Evolutionary conservation across 2,888 invertebrate species (phyloP), one percentile per base, ranked within the genome.

Genomic region (Oxycera nigricornis): DNA sequence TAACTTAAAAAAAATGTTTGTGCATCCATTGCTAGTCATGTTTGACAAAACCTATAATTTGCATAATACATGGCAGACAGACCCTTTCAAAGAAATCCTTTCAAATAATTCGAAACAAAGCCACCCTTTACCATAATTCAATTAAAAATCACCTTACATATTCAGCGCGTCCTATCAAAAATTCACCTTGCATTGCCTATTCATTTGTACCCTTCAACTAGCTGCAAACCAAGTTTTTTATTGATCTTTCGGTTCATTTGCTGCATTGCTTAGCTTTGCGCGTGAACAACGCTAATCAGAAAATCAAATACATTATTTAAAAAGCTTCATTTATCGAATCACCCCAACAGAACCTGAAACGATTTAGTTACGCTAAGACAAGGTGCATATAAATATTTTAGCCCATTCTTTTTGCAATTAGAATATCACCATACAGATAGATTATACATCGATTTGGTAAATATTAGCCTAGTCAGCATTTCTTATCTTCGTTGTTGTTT

Each of bases 221-320:
- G 9, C 52, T n/a, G n/a, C n/a, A n/a, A n/a, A n/a, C n/a, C n/a
- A n/a, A n/a, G 22, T 20, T 55, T 28, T 3, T 59, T 59, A 59
- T 59, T 59, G 59, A 59, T 59, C 59, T 59, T 28, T 28, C 30
- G n/a, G 28, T 2, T 14, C 30, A 24, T 59, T 24, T 30, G 17
- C 50, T 17, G 24, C 59, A 30, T 28, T 28, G 59, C 59, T 28
- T 14, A 24, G 59, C 17, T 59, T 30, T 73, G 73, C 73, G 75
- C 75, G 73, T 73, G 73, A 75, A 39, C 67, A 39, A 57, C n/a
- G 20, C 46, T 57, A 41, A 67, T 22, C 35, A 28, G 30, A 73
- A 67, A 65, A 67, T 72, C 75, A 73, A 72, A 72, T 61, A 73
- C 31, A 75, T 74, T 65, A 73, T 75, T 73, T 74, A 72, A 74